Base-by-base conservation (phyloP, 2,797 vertebrate genomes). In the Rousettus madagascariensis region DNA sequence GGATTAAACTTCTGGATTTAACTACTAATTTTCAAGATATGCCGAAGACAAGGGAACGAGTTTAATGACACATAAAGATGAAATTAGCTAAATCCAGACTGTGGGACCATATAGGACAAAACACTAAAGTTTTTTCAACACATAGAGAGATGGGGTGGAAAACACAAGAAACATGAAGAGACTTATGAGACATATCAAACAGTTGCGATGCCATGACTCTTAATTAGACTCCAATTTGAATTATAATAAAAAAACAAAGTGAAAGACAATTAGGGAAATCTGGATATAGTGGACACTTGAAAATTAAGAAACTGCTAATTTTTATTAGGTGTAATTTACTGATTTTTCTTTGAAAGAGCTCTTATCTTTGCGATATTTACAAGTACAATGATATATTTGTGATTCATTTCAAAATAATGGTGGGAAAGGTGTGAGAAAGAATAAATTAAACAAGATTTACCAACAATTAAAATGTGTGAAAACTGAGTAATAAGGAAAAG, bases 321-420 rank as follows among this genome's bases (percentile, higher is more conserved):
- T 74, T 46, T 61, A 80, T 75, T 63, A 61, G 51, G 20, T 86
- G 19, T 69, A n/a, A 75, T 46, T 69, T 30, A 75, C 0, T 61
- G 55, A 30, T 24, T 84, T 41, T 72, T 33, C 78, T 86, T 38
- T 63, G 28, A 74, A 90, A 96, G 13, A 78, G 41, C 46, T 41
- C 65, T 74, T 80, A 57, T n/a, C 12, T 66, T 68, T 84, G 59
- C 36, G 53, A 92, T n/a, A 80, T 66, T 57, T 63, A 72, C 26
- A 89, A 79, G 12, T 63, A 65, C 80, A 90, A 80, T 69, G 26
- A 86, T 49, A 33, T 9, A 65, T 33, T n/a, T 92, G n/a, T 66
- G 55, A 79, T 16, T 57, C 28, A 65, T 91, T 96, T 95, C 66
- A 93, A 93, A 90, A 51, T 28, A 90, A 80, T 2, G 5, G 49